Evolutionary conservation across 2,113 vertebrate genomes (phyloP).

Genomic region (Phyllostomus hastatus): DNA sequence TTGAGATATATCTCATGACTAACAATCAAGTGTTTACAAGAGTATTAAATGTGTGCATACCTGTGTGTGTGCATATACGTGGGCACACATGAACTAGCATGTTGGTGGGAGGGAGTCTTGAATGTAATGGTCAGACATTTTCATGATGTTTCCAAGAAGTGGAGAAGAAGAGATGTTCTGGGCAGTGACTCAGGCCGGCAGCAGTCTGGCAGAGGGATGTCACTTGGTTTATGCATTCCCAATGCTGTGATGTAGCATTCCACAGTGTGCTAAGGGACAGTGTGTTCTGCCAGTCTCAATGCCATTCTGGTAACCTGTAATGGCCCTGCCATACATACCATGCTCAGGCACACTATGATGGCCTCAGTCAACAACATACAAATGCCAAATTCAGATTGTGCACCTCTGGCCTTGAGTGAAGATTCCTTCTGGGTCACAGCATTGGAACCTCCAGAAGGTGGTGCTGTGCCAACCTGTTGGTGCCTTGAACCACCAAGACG

Average conservation of each 20-base stretch:
- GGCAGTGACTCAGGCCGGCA: not conserved
- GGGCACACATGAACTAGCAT: not conserved
- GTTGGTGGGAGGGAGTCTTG: not conserved
- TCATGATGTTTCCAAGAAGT: not conserved
- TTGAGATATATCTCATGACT: not conserved
- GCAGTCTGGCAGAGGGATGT: too few species aligned
- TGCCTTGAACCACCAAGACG: not conserved
- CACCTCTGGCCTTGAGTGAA: not conserved
- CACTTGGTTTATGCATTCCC: not conserved
- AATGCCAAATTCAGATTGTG: not conserved
- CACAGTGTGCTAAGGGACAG: not conserved
- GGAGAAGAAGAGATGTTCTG: not conserved
- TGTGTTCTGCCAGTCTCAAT: not conserved
- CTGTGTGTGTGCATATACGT: too few species aligned
- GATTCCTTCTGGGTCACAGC: not conserved
- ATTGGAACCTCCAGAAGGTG: not conserved
- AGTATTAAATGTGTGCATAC: not conserved
- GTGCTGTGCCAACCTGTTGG: not conserved
- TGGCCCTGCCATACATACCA: not conserved
- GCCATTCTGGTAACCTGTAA: not conserved
- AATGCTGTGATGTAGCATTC: not conserved
- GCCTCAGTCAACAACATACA: not conserved
- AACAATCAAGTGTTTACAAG: not conserved
- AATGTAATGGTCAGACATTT: not conserved
- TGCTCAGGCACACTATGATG: not conserved